Base-by-base conservation (phyloP, 2,888 invertebrate species). In the Lordiphosa andalusiaca region DNA sequence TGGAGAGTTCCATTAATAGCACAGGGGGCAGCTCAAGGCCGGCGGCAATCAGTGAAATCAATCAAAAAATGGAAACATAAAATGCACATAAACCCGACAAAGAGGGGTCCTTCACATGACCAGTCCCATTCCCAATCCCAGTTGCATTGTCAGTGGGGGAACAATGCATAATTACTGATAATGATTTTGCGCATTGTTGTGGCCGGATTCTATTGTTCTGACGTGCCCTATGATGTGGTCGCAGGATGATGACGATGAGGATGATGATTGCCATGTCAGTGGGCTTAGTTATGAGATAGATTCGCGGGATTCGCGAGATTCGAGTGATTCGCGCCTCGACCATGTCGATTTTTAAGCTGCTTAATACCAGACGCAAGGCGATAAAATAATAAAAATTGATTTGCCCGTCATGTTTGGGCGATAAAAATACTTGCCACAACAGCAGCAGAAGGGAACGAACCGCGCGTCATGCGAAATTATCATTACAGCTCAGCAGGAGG, bases 141-240 rank as follows among this genome's bases (percentile, higher is more conserved):
- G 58, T 30, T 58, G 53, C 40, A 48, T 40, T 53, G 57, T 52
- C 52, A 42, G 51, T 37, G 36, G 19, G 59, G 50, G 65, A 80
- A 76, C 82, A 76, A 76, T 76, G 84, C 76, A 76, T 84, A 76
- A 76, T 84, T 84, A 84, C 84, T 81, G 76, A 84, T 84, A 76
- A 84, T 84, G 76, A 84, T 65, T 76, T 76, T 71, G 71, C 71
- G 65, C 82, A 76, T 76, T 76, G 84, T 76, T 81, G 65, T 38
- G 57, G 53, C 60, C 50, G 54, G 33, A 37, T 12, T 73, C 84
- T 76, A 81, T 76, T 76, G 84, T 76, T 83, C 73, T 63, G 63
- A 10, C 56, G 10, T 19, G 49, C 39, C 40, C 46, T 49, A 38
- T 39, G 47, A 48, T 62, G 63, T 35, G 36, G 9, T 9, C 49